Evolutionary conservation across 2,888 invertebrate genomes (phyloP).

Genomic region (Shargacucullia verbasci): DNA sequence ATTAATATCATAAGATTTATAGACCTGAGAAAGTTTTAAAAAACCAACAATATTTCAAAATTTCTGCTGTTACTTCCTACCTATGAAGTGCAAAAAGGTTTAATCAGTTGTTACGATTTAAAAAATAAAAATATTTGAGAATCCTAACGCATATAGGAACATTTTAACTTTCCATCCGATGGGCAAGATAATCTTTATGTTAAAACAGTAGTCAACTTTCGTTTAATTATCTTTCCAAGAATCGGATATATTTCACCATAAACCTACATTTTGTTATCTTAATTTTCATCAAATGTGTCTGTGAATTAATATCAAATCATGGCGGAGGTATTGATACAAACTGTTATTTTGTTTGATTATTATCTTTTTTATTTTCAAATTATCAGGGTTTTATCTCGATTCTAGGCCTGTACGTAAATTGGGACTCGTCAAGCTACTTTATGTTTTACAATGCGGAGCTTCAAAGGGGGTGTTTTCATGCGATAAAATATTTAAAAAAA

Average conservation of each 20-base stretch:
- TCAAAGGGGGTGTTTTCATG: slow-evolving; percentile 5
- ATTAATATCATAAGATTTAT: too few relatives aligned
- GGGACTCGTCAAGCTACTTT: too few relatives aligned
- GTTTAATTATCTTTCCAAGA: slow-evolving; percentile 59
- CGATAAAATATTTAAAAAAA: neutral
- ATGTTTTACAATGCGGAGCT: neutral
- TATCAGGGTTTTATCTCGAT: slow-evolving; percentile 27
- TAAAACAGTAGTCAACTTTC: slow-evolving; percentile 68
- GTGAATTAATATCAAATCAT: slow-evolving; percentile 50
- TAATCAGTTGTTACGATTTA: too few relatives aligned
- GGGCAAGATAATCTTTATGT: slow-evolving; percentile 48
- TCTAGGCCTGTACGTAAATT: slow-evolving; percentile 3
- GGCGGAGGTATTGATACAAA: slow-evolving; percentile 44
- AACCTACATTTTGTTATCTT: slow-evolving; percentile 61
- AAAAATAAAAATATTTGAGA: too few relatives aligned
- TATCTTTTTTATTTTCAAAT: slow-evolving; percentile 33
- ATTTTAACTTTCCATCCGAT: slow-evolving; percentile 31
- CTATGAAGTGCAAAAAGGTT: too few relatives aligned
- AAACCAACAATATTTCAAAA: too few relatives aligned
- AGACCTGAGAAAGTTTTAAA: too few relatives aligned
- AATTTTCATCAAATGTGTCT: slow-evolving; percentile 52
- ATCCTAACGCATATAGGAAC: slow-evolving; percentile 4
- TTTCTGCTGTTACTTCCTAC: too few relatives aligned
- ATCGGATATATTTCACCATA: slow-evolving; percentile 54
- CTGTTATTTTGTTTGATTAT: slow-evolving; percentile 46